Evolutionary conservation across 2,113 vertebrate species (phyloP).

Genomic region (Calidris pugnax): DNA sequence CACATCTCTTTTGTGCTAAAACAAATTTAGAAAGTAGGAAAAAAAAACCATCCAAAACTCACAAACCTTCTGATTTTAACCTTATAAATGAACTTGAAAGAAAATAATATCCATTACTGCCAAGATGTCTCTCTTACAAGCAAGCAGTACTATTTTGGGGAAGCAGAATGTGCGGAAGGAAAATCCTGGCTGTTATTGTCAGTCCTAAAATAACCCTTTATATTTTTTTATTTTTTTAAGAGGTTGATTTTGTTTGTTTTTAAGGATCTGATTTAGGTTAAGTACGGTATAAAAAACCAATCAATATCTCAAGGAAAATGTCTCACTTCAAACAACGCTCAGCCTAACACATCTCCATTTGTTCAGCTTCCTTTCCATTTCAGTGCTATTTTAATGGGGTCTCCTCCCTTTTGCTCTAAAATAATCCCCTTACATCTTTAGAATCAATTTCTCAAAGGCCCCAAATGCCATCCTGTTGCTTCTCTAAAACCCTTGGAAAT

Average conservation of each 20-base stretch:
- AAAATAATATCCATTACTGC: constrained; percentile 45
- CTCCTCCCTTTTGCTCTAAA: constrained; percentile 50
- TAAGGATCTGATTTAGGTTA: constrained; percentile 54
- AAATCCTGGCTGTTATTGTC: constrained; percentile 24
- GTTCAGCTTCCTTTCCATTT: constrained; percentile 42
- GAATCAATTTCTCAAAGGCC: constrained; percentile 62
- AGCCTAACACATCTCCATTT: constrained; percentile 33
- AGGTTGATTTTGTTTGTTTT: not conserved
- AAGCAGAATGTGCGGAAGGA: not conserved
- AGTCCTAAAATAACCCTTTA: constrained; percentile 9
- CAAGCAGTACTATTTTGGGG: constrained; percentile 2
- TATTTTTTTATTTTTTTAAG: not conserved
- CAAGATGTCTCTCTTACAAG: constrained; percentile 19
- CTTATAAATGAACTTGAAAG: constrained; percentile 47
- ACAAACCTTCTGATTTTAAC: constrained; percentile 36
- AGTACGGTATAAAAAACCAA: not conserved
- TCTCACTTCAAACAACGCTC: constrained; percentile 33
- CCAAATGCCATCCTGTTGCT: not conserved
- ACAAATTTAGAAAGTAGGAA: constrained; percentile 8
- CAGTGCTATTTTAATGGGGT: constrained; percentile 44
- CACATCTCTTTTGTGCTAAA: not conserved
- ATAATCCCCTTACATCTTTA: constrained; percentile 52
- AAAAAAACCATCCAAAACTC: not conserved
- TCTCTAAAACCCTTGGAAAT: constrained; percentile 26
- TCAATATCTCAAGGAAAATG: constrained; percentile 57